phyloP scores from a whole-genome alignment of 2,797 vertebrate species.

The Pangasius krempfi region DNA sequence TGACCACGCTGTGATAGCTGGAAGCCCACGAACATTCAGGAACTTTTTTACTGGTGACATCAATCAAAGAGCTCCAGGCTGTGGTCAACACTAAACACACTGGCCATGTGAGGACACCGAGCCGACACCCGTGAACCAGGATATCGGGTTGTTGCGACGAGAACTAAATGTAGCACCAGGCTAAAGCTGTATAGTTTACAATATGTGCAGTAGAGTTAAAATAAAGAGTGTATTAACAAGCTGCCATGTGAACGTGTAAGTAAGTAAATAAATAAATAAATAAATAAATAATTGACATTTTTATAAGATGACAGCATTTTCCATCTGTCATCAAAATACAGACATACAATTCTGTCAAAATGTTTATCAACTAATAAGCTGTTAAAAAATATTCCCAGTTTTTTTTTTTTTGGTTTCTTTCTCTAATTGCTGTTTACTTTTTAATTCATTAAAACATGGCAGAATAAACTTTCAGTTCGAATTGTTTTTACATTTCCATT shows the following conservation, averaged over 20 bases:
- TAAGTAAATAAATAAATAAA: neutral
- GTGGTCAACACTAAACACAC: conserved; percentile 26
- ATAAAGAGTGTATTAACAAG: neutral
- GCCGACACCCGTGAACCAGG: neutral
- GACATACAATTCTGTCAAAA: neutral
- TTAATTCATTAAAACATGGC: neutral
- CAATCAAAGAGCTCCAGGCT: conserved; percentile 44
- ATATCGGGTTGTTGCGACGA: neutral
- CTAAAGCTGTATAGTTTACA: neutral
- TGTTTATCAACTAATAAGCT: neutral
- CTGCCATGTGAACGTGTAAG: neutral
- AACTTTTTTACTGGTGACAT: conserved; percentile 43
- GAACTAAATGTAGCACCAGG: neutral
- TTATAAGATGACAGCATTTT: too few species aligned
- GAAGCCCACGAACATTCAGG: conserved; percentile 3
- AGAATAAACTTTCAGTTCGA: too few species aligned
- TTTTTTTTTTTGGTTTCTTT: neutral
- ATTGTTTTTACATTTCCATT: too few species aligned
- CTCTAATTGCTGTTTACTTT: neutral
- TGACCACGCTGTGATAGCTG: conserved; percentile 58
- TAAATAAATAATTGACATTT: neutral
- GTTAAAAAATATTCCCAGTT: neutral
- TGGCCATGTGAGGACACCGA: conserved; percentile 37
- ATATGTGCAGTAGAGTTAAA: neutral
- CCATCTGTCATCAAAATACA: neutral